Evolutionary conservation across 2,888 invertebrate genomes (phyloP).

Genomic region (Apamea crenata): DNA sequence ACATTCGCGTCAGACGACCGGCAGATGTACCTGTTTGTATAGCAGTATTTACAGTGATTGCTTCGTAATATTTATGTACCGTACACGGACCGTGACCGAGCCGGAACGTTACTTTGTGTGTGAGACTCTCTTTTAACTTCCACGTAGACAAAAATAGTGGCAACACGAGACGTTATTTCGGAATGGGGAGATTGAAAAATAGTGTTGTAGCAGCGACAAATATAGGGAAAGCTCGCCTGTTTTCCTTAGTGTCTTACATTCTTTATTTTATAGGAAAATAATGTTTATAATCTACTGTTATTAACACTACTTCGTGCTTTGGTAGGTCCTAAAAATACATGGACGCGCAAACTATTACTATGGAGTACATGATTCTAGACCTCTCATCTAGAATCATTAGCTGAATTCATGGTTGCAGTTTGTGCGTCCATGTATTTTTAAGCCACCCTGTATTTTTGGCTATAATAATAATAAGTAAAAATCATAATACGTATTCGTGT

Average conservation of each 20-base stretch:
- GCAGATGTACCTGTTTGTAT: slow-evolving; percentile 75
- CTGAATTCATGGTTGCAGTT: too few species aligned
- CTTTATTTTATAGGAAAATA: background rate
- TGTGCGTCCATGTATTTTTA: too few species aligned
- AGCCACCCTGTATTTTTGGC: background rate
- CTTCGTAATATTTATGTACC: slow-evolving; percentile 80
- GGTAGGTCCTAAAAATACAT: too few species aligned
- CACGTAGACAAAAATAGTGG: slow-evolving; percentile 25
- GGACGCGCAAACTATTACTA: too few species aligned
- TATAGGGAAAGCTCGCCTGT: background rate
- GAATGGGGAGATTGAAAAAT: background rate
- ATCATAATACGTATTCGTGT: background rate
- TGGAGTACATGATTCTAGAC: too few species aligned
- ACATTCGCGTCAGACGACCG: slow-evolving; percentile 67
- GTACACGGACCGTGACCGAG: slow-evolving; percentile 67
- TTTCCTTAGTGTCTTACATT: background rate
- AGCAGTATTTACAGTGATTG: slow-evolving; percentile 83
- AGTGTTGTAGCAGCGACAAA: background rate
- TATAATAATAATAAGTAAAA: background rate
- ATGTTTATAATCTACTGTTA: background rate
- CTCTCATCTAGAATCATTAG: too few species aligned
- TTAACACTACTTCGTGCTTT: background rate
- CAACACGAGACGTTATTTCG: background rate
- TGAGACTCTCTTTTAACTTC: slow-evolving; percentile 64
- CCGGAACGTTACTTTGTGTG: slow-evolving; percentile 71